A percentile compares a stretch with the other conserved stretches of the same genome.
These are phyloP conservation scores for Himalopsyche japonica DNA, from an alignment of 2,888 invertebrate genomes.

Conservation along the genomic window DNA sequence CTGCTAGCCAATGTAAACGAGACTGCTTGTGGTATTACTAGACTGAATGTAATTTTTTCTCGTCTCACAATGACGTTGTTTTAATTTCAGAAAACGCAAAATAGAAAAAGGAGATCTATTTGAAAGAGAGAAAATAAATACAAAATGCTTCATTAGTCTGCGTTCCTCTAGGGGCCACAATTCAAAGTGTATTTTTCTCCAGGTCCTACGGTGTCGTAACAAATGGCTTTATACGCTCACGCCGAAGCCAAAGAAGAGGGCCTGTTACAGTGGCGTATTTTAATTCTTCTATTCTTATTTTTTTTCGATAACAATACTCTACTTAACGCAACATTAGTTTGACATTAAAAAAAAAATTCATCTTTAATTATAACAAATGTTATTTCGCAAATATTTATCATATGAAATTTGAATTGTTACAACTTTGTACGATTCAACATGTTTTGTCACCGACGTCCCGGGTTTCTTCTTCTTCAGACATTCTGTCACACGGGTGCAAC, in stretches of 20 bases:
- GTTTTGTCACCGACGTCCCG: no score
- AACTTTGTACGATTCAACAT: no score
- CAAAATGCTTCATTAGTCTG: background rate
- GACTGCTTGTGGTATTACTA: no score
- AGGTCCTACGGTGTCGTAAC: background rate
- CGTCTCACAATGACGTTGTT: background rate
- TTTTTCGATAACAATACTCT: background rate
- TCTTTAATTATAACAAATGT: no score
- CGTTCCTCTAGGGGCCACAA: background rate
- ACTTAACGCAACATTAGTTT: no score
- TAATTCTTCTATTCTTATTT: background rate
- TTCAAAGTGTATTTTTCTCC: background rate
- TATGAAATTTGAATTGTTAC: no score
- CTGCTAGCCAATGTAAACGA: no score
- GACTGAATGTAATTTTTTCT: no score
- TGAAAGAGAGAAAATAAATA: background rate
- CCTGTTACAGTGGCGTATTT: background rate
- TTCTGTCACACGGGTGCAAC: no score
- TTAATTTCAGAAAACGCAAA: background rate
- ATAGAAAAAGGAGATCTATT: background rate
- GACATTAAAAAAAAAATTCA: no score
- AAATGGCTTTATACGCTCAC: background rate
- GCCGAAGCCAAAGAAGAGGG: background rate
- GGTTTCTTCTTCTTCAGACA: no score
- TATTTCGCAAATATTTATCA: no score